These are phyloP conservation scores for Dreissena rostriformis DNA, from an alignment of 1,140 invertebrate genomes.

Conservation along the genomic window DNA sequence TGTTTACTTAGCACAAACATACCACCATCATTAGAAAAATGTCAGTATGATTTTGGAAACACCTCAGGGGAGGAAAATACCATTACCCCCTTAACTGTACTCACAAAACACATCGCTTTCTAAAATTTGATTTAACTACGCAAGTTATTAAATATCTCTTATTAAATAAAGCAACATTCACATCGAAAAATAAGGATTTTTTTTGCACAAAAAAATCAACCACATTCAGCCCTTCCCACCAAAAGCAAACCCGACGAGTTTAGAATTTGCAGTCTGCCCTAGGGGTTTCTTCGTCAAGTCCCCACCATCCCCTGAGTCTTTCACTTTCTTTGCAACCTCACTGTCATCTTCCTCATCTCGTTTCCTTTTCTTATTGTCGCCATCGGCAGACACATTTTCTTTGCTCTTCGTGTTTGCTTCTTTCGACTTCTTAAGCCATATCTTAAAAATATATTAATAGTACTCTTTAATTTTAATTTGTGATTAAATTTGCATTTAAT, in stretches of 20 bases:
- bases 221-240: conserved; percentile 49
- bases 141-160: too few relatives aligned
- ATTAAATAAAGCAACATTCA: too few relatives aligned
- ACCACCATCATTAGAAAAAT: too few relatives aligned
- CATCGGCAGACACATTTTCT: conserved; percentile 40
- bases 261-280: conserved; percentile 66
- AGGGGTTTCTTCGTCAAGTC: conserved; percentile 61
- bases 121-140: too few relatives aligned
- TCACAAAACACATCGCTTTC: too few relatives aligned
- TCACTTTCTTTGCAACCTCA: conserved; percentile 46
- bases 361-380: conserved; percentile 69
- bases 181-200: too few relatives aligned
- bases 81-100: too few relatives aligned
- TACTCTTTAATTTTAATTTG: background rate
- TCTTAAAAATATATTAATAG: conserved; percentile 45
- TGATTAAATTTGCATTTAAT: background rate
- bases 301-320: conserved; percentile 25
- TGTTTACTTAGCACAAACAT: too few relatives aligned
- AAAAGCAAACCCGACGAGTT: conserved; percentile 71
- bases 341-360: conserved; percentile 54
- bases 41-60: too few relatives aligned
- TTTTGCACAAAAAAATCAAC: too few relatives aligned
- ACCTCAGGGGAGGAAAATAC: too few relatives aligned
- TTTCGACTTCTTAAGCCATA: conserved; percentile 71
- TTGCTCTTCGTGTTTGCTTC: conserved; percentile 32